Evolutionary conservation across 2,797 vertebrate species (phyloP).

Genomic region (Rhabdomys pumilio): DNA sequence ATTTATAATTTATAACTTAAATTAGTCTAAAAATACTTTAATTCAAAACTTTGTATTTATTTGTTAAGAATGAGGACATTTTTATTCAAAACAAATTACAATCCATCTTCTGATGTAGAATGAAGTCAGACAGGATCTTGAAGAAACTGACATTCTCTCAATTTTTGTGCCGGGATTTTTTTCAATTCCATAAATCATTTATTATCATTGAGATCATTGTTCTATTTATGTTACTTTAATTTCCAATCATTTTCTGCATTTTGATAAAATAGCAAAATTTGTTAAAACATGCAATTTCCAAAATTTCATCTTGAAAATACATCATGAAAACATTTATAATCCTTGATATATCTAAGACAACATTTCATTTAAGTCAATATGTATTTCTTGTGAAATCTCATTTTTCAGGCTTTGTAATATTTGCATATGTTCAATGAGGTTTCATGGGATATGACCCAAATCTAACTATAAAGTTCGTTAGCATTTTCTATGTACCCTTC

Average conservation of each 20-base stretch:
- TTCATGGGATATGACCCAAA: background rate
- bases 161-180: background rate
- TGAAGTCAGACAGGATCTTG: background rate
- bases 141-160: background rate
- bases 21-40: background rate
- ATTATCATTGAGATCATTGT: background rate
- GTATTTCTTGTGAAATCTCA: background rate
- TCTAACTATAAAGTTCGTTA: background rate
- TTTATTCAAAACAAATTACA: conserved; percentile 30
- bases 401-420: background rate
- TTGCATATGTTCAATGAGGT: background rate
- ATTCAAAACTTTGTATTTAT: background rate
- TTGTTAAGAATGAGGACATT: background rate
- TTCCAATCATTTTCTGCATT: background rate
- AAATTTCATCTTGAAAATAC: background rate
- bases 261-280: background rate
- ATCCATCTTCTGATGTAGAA: no score
- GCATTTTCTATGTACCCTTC: background rate
- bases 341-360: background rate
- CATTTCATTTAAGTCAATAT: background rate
- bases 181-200: background rate
- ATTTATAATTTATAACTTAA: background rate
- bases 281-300: conserved; percentile 35
- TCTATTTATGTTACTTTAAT: no score
- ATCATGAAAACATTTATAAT: background rate